A percentile compares a stretch with the other conserved stretches of the same genome.
Conservation (phyloP, 1,140 invertebrate species). For the Drosophila albomicans region DNA sequence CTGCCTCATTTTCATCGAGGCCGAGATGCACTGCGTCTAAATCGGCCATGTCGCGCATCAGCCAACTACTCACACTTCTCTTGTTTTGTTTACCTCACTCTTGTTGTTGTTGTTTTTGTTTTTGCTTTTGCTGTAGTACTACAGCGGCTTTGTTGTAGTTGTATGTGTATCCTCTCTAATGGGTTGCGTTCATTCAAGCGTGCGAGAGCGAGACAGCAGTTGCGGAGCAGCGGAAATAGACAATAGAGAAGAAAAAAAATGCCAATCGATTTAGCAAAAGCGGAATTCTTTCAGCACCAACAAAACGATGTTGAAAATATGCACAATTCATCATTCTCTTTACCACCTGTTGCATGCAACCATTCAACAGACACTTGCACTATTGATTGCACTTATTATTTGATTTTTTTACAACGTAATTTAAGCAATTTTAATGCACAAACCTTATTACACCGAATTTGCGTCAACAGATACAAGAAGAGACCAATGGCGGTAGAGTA, state of each 20-base stretch:
- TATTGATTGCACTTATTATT: constrained; percentile 29
- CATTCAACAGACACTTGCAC: constrained; percentile 20
- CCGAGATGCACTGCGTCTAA: constrained; percentile 89
- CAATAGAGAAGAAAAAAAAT: constrained; percentile 80
- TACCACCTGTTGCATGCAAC: constrained; percentile 42
- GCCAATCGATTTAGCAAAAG: constrained; percentile 72
- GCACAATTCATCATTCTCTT: constrained; percentile 53
- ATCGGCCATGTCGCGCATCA: constrained; percentile 84
- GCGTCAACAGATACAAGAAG: constrained; percentile 63
- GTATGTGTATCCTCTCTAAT: constrained; percentile 14
- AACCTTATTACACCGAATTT: constrained; percentile 49
- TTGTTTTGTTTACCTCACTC: constrained; percentile 65
- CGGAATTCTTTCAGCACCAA: constrained; percentile 35
- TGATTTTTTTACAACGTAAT: constrained; percentile 18
- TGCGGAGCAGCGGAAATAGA: constrained; percentile 60
- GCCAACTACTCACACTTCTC: constrained; percentile 34
- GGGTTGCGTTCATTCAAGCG: constrained; percentile 32
- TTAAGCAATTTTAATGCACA: constrained; percentile 43
- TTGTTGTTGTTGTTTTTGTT: constrained; percentile 19
- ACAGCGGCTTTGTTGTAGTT: constrained; percentile 15
- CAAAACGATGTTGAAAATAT: constrained; percentile 29
- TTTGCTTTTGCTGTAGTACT: constrained; percentile 26
- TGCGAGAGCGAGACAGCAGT: constrained; percentile 40
- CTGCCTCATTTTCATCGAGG: constrained; percentile 89
- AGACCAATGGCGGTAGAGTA: constrained; percentile 63